Conservation (phyloP, 2,797 vertebrate species). For the Synaphobranchus kaupii region DNA sequence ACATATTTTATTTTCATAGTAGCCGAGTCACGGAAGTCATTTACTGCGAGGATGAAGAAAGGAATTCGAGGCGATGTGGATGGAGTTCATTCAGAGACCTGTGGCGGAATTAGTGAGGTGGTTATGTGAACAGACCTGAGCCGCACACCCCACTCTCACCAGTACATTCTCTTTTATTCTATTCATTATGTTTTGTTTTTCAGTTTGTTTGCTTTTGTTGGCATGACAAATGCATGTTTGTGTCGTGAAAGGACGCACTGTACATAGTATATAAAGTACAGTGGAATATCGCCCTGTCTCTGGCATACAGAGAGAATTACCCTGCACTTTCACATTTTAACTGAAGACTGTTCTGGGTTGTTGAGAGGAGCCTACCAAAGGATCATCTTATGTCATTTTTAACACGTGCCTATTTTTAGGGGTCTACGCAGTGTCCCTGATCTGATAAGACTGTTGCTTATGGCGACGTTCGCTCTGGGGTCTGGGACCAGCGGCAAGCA, state of each 20-base stretch:
- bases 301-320: too few relatives aligned
- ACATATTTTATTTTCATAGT: not conserved
- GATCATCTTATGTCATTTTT: too few relatives aligned
- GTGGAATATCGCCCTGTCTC: too few relatives aligned
- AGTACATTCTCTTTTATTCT: not conserved
- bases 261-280: too few relatives aligned
- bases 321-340: too few relatives aligned
- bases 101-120: not conserved
- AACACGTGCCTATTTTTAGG: not conserved
- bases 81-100: not conserved
- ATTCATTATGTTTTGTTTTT: not conserved
- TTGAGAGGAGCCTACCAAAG: too few relatives aligned
- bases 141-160: not conserved
- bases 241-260: too few relatives aligned
- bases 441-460: not conserved
- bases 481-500: not conserved
- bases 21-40: not conserved
- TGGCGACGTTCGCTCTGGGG: not conserved
- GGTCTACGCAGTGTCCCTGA: not conserved
- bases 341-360: too few relatives aligned
- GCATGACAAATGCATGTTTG: too few relatives aligned
- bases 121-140: not conserved
- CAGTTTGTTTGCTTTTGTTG: not conserved
- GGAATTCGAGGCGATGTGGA: not conserved
- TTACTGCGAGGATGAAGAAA: not conserved